Evolutionary conservation across 2,888 invertebrate species (phyloP), one percentile per base, ranked within the genome.

Genomic region (Rotaria magnacalcarata): DNA sequence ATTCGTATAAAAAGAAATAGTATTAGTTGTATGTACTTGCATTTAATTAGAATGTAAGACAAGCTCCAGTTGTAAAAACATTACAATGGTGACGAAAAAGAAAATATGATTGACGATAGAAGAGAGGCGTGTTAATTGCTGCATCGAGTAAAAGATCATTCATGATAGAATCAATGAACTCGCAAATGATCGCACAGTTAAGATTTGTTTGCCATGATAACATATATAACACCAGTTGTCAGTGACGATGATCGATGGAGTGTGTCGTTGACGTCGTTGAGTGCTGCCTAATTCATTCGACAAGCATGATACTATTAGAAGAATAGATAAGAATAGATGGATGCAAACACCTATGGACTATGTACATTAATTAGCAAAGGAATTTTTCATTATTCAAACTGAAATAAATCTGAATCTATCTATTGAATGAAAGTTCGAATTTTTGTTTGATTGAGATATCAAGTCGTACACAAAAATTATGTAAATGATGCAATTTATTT

Each of bases 151-250:
- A 67, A 67, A 67, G 67, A 67, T 67, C 67, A 67, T 27, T 34
- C 34, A 27, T 67, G 67, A 67, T 67, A 67, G 67, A 67, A 67
- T 67, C 67, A 34, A 67, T 67, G 67, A 67, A 67, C 67, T 34
- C 67, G 67, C 34, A 67, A 67, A 67, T 67, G 67, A 67, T 67
- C 67, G 67, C 0, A 67, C 67, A 67, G 67, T 67, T 67, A 67
- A 67, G 67, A 67, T 67, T 67, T 67, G 67, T 67, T 67, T 67
- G 67, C 67, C 34, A 67, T 67, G 67, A 67, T 67, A 67, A 67
- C 67, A 67, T 67, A 67, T 67, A 67, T 67, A 67, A 67, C 67
- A 67, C 67, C 67, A 67, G 67, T 67, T 67, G 67, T 67, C 67
- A 67, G 67, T 67, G 67, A 67, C 67, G 67, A 67, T 67, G 67